Evolutionary conservation across 2,888 invertebrate genomes (phyloP).

Genomic region (Sycophila texana): DNA sequence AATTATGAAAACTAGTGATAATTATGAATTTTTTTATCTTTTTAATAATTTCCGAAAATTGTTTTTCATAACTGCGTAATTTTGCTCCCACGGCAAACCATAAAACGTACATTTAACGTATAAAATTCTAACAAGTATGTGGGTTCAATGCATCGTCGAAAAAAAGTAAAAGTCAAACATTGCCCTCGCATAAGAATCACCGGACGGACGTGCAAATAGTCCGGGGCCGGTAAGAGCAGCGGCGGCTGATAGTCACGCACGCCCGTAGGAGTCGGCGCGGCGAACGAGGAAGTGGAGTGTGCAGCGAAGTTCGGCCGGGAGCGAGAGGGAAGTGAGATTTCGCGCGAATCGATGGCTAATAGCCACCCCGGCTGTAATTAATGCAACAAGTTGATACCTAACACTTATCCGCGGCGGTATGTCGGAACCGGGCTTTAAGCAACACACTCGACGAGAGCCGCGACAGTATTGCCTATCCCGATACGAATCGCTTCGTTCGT

Average conservation of each 20-base stretch:
- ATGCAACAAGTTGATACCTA: slow-evolving; percentile 76
- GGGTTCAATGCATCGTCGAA: neutral
- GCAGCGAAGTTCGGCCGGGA: neutral
- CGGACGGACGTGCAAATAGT: too few relatives aligned
- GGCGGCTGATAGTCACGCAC: neutral
- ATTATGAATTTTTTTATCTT: too few relatives aligned
- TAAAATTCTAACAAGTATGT: neutral
- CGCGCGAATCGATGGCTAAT: slow-evolving; percentile 74
- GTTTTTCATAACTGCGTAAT: too few relatives aligned
- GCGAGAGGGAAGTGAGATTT: slow-evolving; percentile 64
- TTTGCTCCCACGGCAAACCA: too few relatives aligned
- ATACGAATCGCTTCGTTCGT: slow-evolving; percentile 17
- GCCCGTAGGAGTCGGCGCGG: neutral
- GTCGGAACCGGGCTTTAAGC: slow-evolving; percentile 31
- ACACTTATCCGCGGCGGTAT: slow-evolving; percentile 66
- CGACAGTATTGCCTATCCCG: slow-evolving; percentile 43
- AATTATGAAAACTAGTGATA: neutral
- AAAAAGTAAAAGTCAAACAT: too few relatives aligned
- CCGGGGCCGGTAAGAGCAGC: too few relatives aligned
- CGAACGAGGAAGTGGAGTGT: slow-evolving; percentile 9
- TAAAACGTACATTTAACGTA: too few relatives aligned
- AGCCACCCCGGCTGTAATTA: slow-evolving; percentile 72
- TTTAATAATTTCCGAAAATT: too few relatives aligned
- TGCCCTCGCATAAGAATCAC: too few relatives aligned
- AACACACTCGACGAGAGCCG: slow-evolving; percentile 23